Evolutionary conservation across 2,113 vertebrate genomes (phyloP).

Genomic region (Castor canadensis): DNA sequence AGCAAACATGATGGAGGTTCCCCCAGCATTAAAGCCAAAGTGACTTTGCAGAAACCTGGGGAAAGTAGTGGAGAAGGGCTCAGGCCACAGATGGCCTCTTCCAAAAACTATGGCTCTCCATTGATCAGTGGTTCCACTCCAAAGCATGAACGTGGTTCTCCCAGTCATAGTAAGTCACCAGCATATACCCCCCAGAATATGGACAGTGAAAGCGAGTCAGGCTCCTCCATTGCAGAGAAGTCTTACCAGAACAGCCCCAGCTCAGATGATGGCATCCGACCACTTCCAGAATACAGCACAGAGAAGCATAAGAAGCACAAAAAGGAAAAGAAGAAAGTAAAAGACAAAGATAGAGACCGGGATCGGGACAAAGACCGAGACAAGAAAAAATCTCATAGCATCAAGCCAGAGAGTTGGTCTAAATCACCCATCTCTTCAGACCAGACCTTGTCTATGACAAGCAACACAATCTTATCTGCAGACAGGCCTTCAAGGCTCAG

Average conservation of each 20-base stretch:
- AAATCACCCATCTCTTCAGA: constrained; percentile 95
- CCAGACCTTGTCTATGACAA: constrained; percentile 89
- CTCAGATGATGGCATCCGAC: constrained; percentile 94
- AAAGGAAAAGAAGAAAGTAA: constrained; percentile 98
- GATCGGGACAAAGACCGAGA: constrained; percentile 94
- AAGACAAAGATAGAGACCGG: constrained; percentile 91
- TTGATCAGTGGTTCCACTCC: constrained; percentile 98
- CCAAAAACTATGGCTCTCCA: constrained; percentile 94
- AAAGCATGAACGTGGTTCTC: constrained; percentile 97
- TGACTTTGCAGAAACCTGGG: constrained; percentile 95
- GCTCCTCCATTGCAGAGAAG: constrained; percentile 96
- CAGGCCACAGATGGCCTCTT: constrained; percentile 92
- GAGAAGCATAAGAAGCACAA: constrained; percentile 99
- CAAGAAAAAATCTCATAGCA: constrained; percentile 94
- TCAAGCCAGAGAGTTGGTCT: constrained; percentile 97
- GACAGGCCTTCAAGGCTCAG: constrained; percentile 93
- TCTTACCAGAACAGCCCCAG: constrained; percentile 99
- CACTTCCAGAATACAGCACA: constrained; percentile 91
- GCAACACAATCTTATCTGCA: constrained; percentile 85
- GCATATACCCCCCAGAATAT: constrained; percentile 96
- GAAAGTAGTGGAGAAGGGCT: constrained; percentile 93
- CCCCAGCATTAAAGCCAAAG: constrained; percentile 98
- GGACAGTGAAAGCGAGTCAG: constrained; percentile 98
- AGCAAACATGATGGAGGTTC: constrained; percentile 98
- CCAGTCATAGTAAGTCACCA: constrained; percentile 98